phyloP scores from a whole-genome alignment of 2,888 invertebrate species.

The Synergus laeviventris region DNA sequence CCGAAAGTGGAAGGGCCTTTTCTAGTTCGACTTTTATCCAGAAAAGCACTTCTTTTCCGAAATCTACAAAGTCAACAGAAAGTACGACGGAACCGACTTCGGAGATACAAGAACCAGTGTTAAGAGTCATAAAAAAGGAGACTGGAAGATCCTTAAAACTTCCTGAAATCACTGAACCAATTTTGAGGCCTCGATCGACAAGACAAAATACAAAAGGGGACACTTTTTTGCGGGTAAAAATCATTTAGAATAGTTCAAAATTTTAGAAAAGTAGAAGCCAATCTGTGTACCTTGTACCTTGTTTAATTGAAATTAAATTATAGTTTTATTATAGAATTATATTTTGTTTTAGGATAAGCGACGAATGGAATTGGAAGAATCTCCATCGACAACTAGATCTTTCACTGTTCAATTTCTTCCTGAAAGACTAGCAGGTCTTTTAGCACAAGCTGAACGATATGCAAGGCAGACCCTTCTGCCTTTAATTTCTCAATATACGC shows the following conservation, averaged over 20 bases:
- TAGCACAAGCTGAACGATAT: conserved; percentile 89
- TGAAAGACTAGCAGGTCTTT: conserved; percentile 85
- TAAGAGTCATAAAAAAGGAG: conserved; percentile 76
- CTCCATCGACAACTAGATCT: conserved; percentile 66
- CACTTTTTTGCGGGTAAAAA: conserved; percentile 43
- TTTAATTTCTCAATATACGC: conserved; percentile 87
- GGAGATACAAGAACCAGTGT: conserved; percentile 87
- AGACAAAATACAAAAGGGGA: conserved; percentile 68
- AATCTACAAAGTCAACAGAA: conserved; percentile 41
- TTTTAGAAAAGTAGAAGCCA: neutral
- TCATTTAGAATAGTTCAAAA: neutral
- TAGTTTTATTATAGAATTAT: no score
- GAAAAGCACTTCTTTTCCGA: conserved; percentile 39
- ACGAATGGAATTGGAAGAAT: conserved; percentile 70
- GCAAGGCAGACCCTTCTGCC: conserved; percentile 87
- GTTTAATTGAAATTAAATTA: no score
- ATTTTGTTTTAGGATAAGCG: conserved; percentile 54
- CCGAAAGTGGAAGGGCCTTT: conserved; percentile 70
- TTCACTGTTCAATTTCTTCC: conserved; percentile 88
- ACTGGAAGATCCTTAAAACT: conserved; percentile 69
- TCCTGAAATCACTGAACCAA: conserved; percentile 82
- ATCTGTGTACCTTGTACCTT: no score
- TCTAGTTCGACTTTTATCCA: conserved; percentile 57
- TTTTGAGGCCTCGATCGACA: conserved; percentile 78
- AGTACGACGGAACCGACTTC: conserved; percentile 46